phyloP scores from a whole-genome alignment of 2,797 vertebrate species.

The Sebastes dallii region DNA sequence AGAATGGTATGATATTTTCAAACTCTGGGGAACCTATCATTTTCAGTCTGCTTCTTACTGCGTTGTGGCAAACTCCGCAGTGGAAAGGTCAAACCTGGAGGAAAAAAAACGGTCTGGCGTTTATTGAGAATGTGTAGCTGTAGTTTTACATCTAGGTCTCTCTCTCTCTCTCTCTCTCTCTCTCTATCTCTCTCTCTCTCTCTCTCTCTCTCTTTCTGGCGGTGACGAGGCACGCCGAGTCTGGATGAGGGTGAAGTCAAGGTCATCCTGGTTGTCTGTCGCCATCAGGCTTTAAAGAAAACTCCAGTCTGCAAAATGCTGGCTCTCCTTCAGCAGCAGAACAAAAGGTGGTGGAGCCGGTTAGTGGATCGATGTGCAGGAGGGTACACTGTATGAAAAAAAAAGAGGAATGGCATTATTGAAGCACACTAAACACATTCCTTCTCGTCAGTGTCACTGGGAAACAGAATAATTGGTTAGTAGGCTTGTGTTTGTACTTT shows the following conservation, averaged over 20 bases:
- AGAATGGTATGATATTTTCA: slow-evolving; percentile 53
- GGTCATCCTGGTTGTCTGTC: slow-evolving; percentile 72
- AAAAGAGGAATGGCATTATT: slow-evolving; percentile 56
- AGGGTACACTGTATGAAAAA: slow-evolving; percentile 22
- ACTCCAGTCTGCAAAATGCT: slow-evolving; percentile 55
- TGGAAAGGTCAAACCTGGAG: slow-evolving; percentile 73
- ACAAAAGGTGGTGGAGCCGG: slow-evolving; percentile 55
- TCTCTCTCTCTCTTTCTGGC: not conserved
- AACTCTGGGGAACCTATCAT: slow-evolving; percentile 45
- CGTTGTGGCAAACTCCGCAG: slow-evolving; percentile 33
- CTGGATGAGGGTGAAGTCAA: slow-evolving; percentile 64
- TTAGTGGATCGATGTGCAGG: slow-evolving; percentile 59
- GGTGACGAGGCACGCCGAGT: slow-evolving; percentile 31
- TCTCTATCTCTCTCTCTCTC: no score
- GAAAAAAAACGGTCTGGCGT: slow-evolving; percentile 48
- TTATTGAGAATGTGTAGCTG: slow-evolving; percentile 67
- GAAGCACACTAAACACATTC: slow-evolving; percentile 49
- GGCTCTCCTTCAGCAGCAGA: slow-evolving; percentile 50
- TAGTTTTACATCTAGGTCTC: slow-evolving; percentile 59
- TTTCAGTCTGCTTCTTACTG: slow-evolving; percentile 38
- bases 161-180: no score
- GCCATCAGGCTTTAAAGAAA: slow-evolving; percentile 68
- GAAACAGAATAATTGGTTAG: slow-evolving; percentile 38
- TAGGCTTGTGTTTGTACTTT: slow-evolving; percentile 7
- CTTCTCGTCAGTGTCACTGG: slow-evolving; percentile 39